These are phyloP conservation scores for Jacana jacana DNA, from an alignment of 2,113 vertebrate species.

Conservation along the genomic window DNA sequence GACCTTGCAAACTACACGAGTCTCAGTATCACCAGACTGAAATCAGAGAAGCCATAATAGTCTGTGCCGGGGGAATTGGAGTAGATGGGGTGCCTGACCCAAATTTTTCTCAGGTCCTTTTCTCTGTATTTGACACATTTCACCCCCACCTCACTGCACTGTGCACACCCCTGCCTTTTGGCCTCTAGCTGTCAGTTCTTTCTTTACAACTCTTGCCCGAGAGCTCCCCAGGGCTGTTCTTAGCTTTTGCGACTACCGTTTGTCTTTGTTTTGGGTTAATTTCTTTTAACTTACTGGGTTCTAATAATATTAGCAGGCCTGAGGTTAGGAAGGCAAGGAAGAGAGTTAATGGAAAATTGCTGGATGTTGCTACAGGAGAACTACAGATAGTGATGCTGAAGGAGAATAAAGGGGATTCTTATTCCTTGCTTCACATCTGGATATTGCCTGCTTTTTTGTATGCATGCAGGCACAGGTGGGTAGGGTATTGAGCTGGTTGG, in stretches of 20 bases:
- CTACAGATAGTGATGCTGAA: background rate
- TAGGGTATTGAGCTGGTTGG: background rate
- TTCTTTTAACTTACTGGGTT: background rate
- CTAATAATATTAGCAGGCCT: constrained; percentile 7
- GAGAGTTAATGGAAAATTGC: background rate
- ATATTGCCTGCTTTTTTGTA: background rate
- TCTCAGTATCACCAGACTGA: background rate
- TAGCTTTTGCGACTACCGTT: background rate
- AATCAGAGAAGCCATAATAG: background rate
- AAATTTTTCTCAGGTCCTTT: background rate
- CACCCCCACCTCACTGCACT: background rate
- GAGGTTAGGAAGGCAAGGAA: constrained; percentile 7
- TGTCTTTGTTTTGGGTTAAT: constrained; percentile 12
- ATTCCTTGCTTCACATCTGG: background rate
- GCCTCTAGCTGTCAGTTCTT: background rate
- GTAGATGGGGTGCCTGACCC: background rate
- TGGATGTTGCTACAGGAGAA: background rate
- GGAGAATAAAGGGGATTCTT: background rate
- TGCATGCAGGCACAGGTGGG: background rate
- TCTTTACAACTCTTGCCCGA: background rate
- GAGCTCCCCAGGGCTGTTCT: background rate
- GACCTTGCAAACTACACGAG: background rate
- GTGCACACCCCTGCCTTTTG: background rate
- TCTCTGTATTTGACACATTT: background rate
- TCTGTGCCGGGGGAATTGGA: background rate